Evolutionary conservation across 2,888 invertebrate species (phyloP), one percentile per base, ranked within the genome.

Genomic region (Pristionchus entomophagus): DNA sequence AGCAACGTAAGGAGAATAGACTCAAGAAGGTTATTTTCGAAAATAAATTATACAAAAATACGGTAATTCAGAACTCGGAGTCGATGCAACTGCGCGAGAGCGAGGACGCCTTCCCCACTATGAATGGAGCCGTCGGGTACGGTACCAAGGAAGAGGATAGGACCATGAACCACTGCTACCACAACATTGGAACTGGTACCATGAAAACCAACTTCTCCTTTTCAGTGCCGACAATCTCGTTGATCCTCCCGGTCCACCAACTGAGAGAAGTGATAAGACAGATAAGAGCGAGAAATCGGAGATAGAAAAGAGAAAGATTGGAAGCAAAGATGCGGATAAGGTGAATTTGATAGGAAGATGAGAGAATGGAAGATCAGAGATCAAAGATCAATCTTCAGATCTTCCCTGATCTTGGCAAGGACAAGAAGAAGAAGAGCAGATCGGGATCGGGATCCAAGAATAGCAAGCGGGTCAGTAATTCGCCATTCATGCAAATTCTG

Each of bases 11-110:
- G 32, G 53, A 53, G 80, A 38, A 35, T n/a, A 80, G 80, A 53
- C 22, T 35, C 29, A 80, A 38, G 80, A 19, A 49, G 80, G 32
- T 29, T 12, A 45, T n/a, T n/a, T n/a, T n/a, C 10, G 41, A 41
- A 26, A 77, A 19, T 5, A 22, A 17, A 56, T 22, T 5, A 56
- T 14, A 22, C 56, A 56, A 8, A 17, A 4, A 8, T 56, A 17
- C 5, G 5, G 8, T 22, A 3, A 10, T 65, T 12, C 65, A 65
- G 65, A 65, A 65, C 32, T 35, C 32, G 14, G 65, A 65, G 17
- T 65, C 65, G 65, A 65, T 65, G 65, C 65, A 65, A 65, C 35
- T 65, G 65, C 12, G 65, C 32, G 65, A 65, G 65, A 65, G 65
- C 65, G 65, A 65, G 32, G 65, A 65, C 35, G 65, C 65, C 0